Evolutionary conservation across 2,888 invertebrate species (phyloP), one percentile per base, ranked within the genome.

Genomic region (Chalcis sispes): DNA sequence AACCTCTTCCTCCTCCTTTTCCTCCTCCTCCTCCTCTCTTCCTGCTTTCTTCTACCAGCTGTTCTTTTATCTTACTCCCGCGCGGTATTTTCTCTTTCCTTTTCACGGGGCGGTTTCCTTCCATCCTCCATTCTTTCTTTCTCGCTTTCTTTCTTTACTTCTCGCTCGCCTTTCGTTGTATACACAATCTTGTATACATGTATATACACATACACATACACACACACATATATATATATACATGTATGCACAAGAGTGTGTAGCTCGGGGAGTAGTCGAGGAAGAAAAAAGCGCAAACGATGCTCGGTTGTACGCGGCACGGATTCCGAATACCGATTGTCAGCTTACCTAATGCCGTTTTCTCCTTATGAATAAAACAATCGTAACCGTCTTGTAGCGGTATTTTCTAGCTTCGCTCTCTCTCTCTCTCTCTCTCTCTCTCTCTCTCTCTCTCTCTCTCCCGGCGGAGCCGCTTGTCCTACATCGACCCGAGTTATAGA

Each of bases 261-360:
- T 40, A 23, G 25, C 13, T 20, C 25, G 4, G n/a, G 18, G 50
- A 4, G 42, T 15, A 52, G 58, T 23, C 46, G 23, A 59, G 23
- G n/a, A 15, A 18, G n/a, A n/a, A n/a, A n/a, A n/a, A n/a, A 3
- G n/a, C n/a, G 36, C 58, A 18, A 25, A 32, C 36, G 29, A 72
- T 15, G 40, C 32, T 18, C 7, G 18, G n/a, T n/a, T 20, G 23
- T 29, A 40, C 15, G 40, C 52, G 1, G 78, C 77, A 79, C 78
- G 81, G 80, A 82, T 81, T 80, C 69, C 79, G 82, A 82, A 83
- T 83, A 80, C 82, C 80, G 82, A 83, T 83, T 83, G 81, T 83
- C 80, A 80, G 82, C 82, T 83, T 80, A 80, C 82, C 77, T 79
- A 78, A 77, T 74, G 77, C 74, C 71, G 61, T 67, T 66, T 77